Evolutionary conservation across 2,797 vertebrate genomes (phyloP).

Genomic region (Rhinatrema bivittatum): DNA sequence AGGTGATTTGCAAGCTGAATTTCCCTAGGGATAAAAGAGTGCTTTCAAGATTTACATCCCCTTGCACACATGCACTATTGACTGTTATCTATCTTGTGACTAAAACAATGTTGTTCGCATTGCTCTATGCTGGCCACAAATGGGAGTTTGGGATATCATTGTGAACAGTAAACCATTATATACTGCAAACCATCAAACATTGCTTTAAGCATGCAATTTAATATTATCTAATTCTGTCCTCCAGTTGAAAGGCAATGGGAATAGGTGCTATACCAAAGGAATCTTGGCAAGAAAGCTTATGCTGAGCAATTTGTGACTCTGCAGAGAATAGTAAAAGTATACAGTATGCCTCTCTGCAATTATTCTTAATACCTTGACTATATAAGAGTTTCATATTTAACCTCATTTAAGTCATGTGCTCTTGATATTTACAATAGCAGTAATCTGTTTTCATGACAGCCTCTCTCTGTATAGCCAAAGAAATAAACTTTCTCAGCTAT

Average conservation of each 20-base stretch:
- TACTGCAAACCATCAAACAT: conserved; percentile 16
- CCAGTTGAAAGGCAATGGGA: conserved; percentile 17
- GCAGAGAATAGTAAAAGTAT: conserved; percentile 20
- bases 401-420: conserved; percentile 9
- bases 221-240: conserved; percentile 21
- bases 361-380: conserved; percentile 30
- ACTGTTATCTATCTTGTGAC: conserved; percentile 17
- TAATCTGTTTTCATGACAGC: conserved; percentile 37
- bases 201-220: conserved; percentile 11
- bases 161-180: conserved; percentile 17
- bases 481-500: conserved; percentile 51
- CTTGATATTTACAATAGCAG: conserved; percentile 38
- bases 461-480: conserved; percentile 39
- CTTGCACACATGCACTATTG: not conserved
- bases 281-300: conserved; percentile 16
- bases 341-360: conserved; percentile 16
- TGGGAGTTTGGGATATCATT: conserved; percentile 20
- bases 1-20: not conserved
- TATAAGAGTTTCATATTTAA: conserved; percentile 20
- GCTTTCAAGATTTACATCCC: conserved; percentile 5
- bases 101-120: conserved; percentile 12
- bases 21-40: conserved; percentile 3
- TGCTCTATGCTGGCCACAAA: not conserved
- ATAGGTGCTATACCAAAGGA: conserved; percentile 18
- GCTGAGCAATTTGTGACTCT: conserved; percentile 21